phyloP scores from a whole-genome alignment of 2,888 invertebrate species.

The Muscina levida region DNA sequence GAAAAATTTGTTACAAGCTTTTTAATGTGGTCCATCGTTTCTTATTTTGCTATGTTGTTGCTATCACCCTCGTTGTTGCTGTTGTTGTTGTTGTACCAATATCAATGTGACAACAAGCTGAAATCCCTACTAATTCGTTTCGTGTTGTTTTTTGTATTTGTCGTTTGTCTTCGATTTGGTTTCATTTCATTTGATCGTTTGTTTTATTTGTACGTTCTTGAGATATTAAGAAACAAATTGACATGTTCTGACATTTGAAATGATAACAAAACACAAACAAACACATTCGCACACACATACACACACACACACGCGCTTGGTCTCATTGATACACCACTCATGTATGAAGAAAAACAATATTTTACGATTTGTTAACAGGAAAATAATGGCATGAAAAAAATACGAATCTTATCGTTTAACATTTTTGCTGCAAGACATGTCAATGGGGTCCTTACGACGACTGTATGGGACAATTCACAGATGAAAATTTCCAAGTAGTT shows the following conservation, averaged over 20 bases:
- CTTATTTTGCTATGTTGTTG: no score
- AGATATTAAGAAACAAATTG: conserved; percentile 56
- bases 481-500: no score
- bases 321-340: not conserved
- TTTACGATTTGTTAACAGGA: conserved; percentile 58
- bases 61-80: not conserved
- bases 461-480: conserved; percentile 7
- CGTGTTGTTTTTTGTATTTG: conserved; percentile 16
- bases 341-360: conserved; percentile 48
- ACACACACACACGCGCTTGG: not conserved
- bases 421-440: conserved; percentile 6
- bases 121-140: conserved; percentile 49
- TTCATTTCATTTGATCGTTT: no score
- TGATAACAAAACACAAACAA: conserved; percentile 52
- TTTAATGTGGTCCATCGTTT: not conserved
- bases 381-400: conserved; percentile 10
- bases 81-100: not conserved
- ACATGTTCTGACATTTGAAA: conserved; percentile 60
- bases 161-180: conserved; percentile 24
- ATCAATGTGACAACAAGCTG: not conserved
- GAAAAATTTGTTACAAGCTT: not conserved
- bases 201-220: conserved; percentile 26
- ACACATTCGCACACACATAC: conserved; percentile 15
- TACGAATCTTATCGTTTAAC: conserved; percentile 11
- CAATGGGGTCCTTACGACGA: conserved; percentile 3